phyloP scores from a whole-genome alignment of 1,140 invertebrate genomes.

The Drosophila rhopaloa region DNA sequence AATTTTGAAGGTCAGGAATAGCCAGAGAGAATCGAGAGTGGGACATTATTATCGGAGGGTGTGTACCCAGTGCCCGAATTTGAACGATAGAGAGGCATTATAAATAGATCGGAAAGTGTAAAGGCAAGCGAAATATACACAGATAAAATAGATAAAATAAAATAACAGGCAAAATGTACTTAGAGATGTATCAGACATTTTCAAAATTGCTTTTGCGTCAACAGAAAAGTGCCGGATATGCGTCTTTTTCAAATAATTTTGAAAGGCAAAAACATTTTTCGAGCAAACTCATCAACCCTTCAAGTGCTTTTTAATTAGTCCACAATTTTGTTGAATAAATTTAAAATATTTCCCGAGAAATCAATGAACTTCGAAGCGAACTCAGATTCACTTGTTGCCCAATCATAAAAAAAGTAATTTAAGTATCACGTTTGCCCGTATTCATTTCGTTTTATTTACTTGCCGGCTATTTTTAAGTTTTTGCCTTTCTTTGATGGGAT shows the following conservation, averaged over 20 bases:
- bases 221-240: conserved; percentile 61
- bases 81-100: conserved; percentile 26
- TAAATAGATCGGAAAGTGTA: conserved; percentile 55
- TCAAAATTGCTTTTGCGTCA: conserved; percentile 47
- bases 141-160: conserved; percentile 13
- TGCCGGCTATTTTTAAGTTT: conserved; percentile 43
- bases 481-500: conserved; percentile 36
- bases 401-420: conserved; percentile 59
- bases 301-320: conserved; percentile 10
- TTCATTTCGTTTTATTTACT: conserved; percentile 60
- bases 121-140: conserved; percentile 14
- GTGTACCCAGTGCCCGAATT: conserved; percentile 58
- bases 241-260: conserved; percentile 38
- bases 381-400: conserved; percentile 51
- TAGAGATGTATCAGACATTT: conserved; percentile 19
- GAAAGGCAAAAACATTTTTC: conserved; percentile 2
- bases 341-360: conserved; percentile 17
- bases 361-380: conserved; percentile 51
- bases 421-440: conserved; percentile 69
- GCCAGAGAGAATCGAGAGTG: conserved; percentile 13
- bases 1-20: conserved; percentile 71
- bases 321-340: conserved; percentile 24
- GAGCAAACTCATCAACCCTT: conserved; percentile 3
- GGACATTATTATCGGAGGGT: conserved; percentile 27
- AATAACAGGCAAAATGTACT: conserved; percentile 26